Base-by-base conservation (phyloP, 2,113 vertebrate species). In the Tachysurus vachellii region DNA sequence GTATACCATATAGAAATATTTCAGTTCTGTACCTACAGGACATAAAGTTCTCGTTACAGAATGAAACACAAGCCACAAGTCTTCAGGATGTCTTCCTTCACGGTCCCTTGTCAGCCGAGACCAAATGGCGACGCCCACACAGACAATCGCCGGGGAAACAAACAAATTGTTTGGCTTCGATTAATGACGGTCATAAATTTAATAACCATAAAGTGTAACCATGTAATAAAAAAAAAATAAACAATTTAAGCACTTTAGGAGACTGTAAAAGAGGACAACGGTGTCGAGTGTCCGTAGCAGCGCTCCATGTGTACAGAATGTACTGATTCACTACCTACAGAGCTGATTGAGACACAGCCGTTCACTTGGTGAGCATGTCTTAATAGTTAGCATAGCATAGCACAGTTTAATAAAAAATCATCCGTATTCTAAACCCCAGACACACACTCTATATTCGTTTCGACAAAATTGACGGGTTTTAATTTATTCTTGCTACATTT, bases 101-200 rank as follows among this genome's bases (percentile, higher is more conserved):
- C 50, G 11, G 19, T 81, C 79, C 64, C 62, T 70, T 71, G 44
- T 56, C 85, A 80, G 31, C 47, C 47, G 26, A 54, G 50, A 81
- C 85, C 77, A 68, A 86, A 86, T 81, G 77, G 77, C 62, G 64
- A 86, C 64, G 53, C 85, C 85, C 66, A 86, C 85, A 50, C 85
- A 76, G 21, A 44, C 53, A 6, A 50, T 54, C 75, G 21, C 28
- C 19, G 19, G 76, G 53, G 54, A 50, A 59, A 70, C 28, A 44
- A 64, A 86, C 66, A 53, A 42, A 77, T 71, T 53, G 50, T 86
- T 71, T 81, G 79, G 66, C 64, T 82, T 81, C 2, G 19, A 31
- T 86, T 86, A 80, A 70, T 71, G 53, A 19, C 28, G 5, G 53
- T 81, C 36, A 80, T 82, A 57, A 81, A 82, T 70, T 81, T 23